Base-by-base conservation (phyloP, 2,888 invertebrate genomes). In the Cheilosia urbana region DNA sequence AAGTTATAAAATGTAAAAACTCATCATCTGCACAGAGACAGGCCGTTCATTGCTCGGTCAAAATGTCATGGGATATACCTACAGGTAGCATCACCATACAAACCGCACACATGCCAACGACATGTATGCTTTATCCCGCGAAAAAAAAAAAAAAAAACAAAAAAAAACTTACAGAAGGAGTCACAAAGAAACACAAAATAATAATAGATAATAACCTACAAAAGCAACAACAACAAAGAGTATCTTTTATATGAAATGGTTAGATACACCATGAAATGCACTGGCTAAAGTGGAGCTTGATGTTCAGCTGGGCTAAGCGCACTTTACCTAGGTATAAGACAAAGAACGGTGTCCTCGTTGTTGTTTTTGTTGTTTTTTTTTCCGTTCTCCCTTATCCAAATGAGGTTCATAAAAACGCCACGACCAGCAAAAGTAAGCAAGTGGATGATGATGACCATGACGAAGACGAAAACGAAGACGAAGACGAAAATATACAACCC, bases 281-380 rank as follows among this genome's bases (percentile, higher is more conserved):
- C 62, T 79, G 47, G 69, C 53, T 55, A 60, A 65, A 63, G 57
- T 53, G 9, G 51, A 66, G 72, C 79, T 68, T 72, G 66, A 66
- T 60, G 58, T 78, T 73, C 66, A 66, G 79, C 62, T 83, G 68
- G 57, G 45, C 47, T 79, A 79, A 79, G 79, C 79, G 68, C 79
- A 79, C 68, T 78, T 76, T n/a, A n/a, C 7, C 45, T 45, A n/a
- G n/a, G n/a, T n/a, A 37, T 17, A 19, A 19, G 62, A 75, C 83
- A 75, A 80, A 72, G 72, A 34, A 47, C 47, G 73, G 65, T 42
- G 40, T 57, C 45, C 19, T 58, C 55, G 15, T 68, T 53, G 13
- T 49, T 63, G 15, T 49, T 55, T 24, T 72, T 51, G 53, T 55
- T 55, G 15, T 30, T 42, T 45, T 53, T 15, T 34, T 57, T 21